Conservation (phyloP, 1,140 invertebrate genomes). For the Latrodectus geometricus region DNA sequence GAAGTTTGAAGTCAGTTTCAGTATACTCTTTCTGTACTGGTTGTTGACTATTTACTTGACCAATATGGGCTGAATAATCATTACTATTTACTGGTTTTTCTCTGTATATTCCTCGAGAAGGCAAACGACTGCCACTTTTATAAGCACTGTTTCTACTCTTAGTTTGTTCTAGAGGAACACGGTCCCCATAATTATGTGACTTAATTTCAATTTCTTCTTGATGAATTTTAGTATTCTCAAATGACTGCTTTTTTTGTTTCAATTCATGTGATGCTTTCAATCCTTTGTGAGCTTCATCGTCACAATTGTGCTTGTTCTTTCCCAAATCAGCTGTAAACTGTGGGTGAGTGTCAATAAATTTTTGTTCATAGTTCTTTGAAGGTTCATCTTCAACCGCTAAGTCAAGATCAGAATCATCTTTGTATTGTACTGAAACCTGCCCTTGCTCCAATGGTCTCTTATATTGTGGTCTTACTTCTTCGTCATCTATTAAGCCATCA, state of each 20-base stretch:
- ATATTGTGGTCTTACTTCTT: constrained; percentile 1
- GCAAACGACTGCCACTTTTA: background rate
- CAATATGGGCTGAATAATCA: constrained; percentile 25
- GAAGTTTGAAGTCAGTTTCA: constrained; percentile 14
- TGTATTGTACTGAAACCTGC: constrained; percentile 18
- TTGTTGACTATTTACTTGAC: background rate
- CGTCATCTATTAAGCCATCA: constrained; percentile 15
- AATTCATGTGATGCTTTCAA: constrained; percentile 2
- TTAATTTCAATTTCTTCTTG: constrained; percentile 28
- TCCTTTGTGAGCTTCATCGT: constrained; percentile 12
- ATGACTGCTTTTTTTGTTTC: constrained; percentile 11
- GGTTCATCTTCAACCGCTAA: constrained; percentile 14
- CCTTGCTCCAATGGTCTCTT: constrained; percentile 1
- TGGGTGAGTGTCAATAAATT: constrained; percentile 8
- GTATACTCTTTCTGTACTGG: constrained; percentile 7
- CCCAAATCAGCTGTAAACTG: background rate
- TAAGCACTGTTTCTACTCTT: background rate
- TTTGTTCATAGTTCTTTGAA: background rate
- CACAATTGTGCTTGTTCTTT: background rate
- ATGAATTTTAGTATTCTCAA: constrained; percentile 5
- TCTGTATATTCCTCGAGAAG: background rate
- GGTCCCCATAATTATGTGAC: background rate
- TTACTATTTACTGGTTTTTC: background rate
- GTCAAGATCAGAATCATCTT: background rate
- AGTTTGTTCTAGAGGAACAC: background rate